Conservation (phyloP, 2,113 vertebrate species). For the Sarotherodon lohbergeri region DNA sequence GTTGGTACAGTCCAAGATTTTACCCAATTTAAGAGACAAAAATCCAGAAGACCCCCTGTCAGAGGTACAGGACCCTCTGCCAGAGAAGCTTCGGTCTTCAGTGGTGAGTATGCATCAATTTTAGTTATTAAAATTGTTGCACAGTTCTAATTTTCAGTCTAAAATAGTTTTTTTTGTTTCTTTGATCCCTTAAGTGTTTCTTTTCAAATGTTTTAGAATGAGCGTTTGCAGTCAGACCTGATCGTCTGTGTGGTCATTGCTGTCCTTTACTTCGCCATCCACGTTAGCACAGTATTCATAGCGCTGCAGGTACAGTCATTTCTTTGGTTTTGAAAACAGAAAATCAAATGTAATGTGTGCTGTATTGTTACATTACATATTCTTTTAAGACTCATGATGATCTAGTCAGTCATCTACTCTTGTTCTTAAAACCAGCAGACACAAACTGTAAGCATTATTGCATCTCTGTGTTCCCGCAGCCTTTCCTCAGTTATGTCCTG, state of each 20-base stretch:
- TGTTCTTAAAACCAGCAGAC: background rate
- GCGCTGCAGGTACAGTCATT: slow-evolving; percentile 82
- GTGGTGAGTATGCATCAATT: slow-evolving; percentile 78
- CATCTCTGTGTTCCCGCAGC: slow-evolving; percentile 63
- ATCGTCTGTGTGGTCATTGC: slow-evolving; percentile 92
- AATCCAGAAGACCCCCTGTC: slow-evolving; percentile 95
- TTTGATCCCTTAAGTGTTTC: background rate
- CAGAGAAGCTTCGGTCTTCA: slow-evolving; percentile 92
- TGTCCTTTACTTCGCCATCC: slow-evolving; percentile 96
- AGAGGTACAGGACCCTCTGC: slow-evolving; percentile 95
- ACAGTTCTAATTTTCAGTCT: background rate
- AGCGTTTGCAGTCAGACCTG: slow-evolving; percentile 93
- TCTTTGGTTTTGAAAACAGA: background rate
- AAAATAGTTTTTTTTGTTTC: background rate
- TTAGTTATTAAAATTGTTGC: background rate
- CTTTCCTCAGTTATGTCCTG: slow-evolving; percentile 91
- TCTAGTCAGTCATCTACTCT: background rate
- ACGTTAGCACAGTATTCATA: slow-evolving; percentile 97
- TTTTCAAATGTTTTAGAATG: slow-evolving; percentile 75
- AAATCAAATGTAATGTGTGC: background rate
- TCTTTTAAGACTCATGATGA: background rate
- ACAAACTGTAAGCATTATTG: background rate
- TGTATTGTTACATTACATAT: background rate
- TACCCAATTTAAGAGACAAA: slow-evolving; percentile 91
- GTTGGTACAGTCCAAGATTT: slow-evolving; percentile 91